phyloP scores from a whole-genome alignment of 2,888 invertebrate species.

The Anagyrus pseudococci region DNA sequence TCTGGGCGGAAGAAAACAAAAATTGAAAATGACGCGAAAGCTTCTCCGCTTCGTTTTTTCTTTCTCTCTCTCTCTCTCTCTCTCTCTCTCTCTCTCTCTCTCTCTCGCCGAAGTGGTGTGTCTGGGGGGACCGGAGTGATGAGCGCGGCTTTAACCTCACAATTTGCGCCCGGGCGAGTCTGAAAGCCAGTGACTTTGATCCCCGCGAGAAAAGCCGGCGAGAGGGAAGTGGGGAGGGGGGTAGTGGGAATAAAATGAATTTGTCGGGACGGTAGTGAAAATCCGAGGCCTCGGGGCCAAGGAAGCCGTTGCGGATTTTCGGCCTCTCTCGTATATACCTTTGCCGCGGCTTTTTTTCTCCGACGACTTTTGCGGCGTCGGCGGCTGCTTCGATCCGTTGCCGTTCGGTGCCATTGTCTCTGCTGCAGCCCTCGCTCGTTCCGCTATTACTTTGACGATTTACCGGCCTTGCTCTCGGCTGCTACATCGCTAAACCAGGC shows the following conservation, averaged over 20 bases:
- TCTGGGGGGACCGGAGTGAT: no score
- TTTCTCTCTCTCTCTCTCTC: no score
- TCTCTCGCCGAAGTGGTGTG: no score
- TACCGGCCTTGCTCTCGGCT: background rate
- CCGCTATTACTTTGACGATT: conserved; percentile 10
- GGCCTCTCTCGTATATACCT: conserved; percentile 35
- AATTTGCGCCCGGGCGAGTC: conserved; percentile 3
- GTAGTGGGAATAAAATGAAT: no score
- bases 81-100: no score
- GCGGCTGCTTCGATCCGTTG: conserved; percentile 21
- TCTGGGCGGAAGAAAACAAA: no score
- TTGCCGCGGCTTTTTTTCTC: conserved; percentile 30
- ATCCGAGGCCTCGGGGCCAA: no score
- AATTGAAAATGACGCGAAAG: no score
- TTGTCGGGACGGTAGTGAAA: no score
- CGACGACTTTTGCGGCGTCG: background rate
- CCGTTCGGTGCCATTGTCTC: conserved; percentile 27
- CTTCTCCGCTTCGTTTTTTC: no score
- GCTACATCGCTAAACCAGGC: background rate
- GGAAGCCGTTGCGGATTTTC: conserved; percentile 4
- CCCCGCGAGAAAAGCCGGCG: background rate
- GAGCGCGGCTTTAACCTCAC: conserved; percentile 23
- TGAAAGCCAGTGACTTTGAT: conserved; percentile 9
- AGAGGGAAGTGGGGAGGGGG: background rate
- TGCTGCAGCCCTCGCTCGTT: background rate